Conservation (phyloP, 2,888 invertebrate species). For the Pimpla rufipes region DNA sequence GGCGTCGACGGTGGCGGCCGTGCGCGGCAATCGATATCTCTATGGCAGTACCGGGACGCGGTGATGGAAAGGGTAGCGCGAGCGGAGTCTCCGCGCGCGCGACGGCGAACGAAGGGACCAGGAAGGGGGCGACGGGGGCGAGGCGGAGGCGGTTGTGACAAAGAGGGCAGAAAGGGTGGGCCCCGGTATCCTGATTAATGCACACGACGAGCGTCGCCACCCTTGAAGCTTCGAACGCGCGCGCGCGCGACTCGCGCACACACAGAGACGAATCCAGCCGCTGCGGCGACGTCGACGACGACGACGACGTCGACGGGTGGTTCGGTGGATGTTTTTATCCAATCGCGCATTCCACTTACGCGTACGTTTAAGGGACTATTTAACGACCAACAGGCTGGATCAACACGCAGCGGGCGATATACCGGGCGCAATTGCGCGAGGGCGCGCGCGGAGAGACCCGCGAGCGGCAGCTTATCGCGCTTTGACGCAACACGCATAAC, state of each 20-base stretch:
- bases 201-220: slow-evolving; percentile 73
- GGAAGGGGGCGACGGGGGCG: slow-evolving; percentile 65
- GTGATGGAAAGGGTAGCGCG: slow-evolving; percentile 63
- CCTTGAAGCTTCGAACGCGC: slow-evolving; percentile 52
- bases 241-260: slow-evolving; percentile 49
- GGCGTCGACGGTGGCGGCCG: no score
- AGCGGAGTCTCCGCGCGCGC: no score
- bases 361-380: slow-evolving; percentile 14
- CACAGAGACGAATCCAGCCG: neutral
- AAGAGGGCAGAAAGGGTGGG: slow-evolving; percentile 57
- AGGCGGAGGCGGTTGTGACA: slow-evolving; percentile 43
- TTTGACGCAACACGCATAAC: slow-evolving; percentile 24
- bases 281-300: slow-evolving; percentile 45
- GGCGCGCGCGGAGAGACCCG: neutral
- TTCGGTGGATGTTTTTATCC: slow-evolving; percentile 63
- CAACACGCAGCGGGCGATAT: neutral
- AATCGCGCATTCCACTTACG: slow-evolving; percentile 50
- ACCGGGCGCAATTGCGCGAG: slow-evolving; percentile 14
- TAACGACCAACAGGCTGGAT: slow-evolving; percentile 16
- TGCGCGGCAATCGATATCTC: slow-evolving; percentile 79
- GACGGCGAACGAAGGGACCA: slow-evolving; percentile 54
- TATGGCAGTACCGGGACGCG: slow-evolving; percentile 73
- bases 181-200: slow-evolving; percentile 79
- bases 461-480: slow-evolving; percentile 16
- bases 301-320: slow-evolving; percentile 1